phyloP scores from a whole-genome alignment of 2,113 vertebrate genomes.

The Sturnus vulgaris region DNA sequence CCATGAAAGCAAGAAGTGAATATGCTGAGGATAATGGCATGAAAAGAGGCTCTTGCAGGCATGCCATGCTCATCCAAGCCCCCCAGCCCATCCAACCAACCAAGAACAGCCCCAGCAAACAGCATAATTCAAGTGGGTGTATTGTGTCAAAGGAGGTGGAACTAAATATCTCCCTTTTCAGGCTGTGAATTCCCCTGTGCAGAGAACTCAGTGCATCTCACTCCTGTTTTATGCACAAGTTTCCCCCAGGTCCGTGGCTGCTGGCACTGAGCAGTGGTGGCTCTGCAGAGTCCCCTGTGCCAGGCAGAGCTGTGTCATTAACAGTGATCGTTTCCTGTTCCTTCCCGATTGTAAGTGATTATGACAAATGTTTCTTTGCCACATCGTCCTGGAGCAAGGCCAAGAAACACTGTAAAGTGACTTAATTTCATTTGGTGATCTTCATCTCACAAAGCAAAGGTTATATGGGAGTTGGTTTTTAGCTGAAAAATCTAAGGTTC shows the following conservation, averaged over 20 bases:
- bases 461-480: background rate
- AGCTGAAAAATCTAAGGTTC: background rate
- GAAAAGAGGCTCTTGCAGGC: background rate
- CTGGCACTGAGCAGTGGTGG: background rate
- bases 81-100: background rate
- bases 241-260: background rate
- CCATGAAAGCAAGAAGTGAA: background rate
- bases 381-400: background rate
- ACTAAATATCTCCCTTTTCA: background rate
- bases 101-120: background rate
- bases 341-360: background rate
- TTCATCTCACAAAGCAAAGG: background rate
- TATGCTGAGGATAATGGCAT: background rate
- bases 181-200: background rate
- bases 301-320: background rate
- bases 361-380: conserved; percentile 7
- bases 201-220: background rate
- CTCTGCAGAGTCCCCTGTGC: background rate
- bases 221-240: fast-evolving
- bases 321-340: background rate
- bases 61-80: background rate
- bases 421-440: conserved; percentile 8
- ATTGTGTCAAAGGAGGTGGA: background rate
- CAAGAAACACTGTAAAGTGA: background rate
- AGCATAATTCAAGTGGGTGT: background rate